These are phyloP conservation scores for Hypomecis punctinalis DNA, from an alignment of 2,888 invertebrate genomes.

Conservation along the genomic window DNA sequence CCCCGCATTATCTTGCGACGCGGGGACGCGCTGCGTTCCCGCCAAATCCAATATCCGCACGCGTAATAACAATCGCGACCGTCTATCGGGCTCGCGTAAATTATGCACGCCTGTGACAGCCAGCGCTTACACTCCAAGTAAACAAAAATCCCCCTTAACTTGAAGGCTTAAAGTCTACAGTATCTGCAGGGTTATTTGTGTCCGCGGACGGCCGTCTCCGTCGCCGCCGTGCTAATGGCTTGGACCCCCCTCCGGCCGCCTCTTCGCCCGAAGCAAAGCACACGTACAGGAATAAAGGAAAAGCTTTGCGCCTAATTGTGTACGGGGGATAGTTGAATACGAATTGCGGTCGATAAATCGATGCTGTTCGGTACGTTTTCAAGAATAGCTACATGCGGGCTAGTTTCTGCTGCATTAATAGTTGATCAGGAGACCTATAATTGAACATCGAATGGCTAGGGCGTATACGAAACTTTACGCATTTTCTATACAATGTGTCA, in stretches of 20 bases:
- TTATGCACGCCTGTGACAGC: constrained; percentile 73
- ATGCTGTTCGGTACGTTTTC: constrained; percentile 29
- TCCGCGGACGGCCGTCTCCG: constrained; percentile 69
- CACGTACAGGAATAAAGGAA: constrained; percentile 73
- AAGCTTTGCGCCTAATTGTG: constrained; percentile 70
- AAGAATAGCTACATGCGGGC: background rate
- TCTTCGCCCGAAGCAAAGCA: constrained; percentile 61
- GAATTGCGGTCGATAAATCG: constrained; percentile 57
- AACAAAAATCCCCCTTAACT: constrained; percentile 49
- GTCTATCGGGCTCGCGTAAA: constrained; percentile 83
- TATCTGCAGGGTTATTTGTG: constrained; percentile 41
- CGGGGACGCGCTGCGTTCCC: constrained; percentile 59
- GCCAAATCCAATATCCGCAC: constrained; percentile 82
- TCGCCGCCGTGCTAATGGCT: constrained; percentile 76
- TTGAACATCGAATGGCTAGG: no score
- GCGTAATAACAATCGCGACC: constrained; percentile 83
- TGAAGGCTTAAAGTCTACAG: background rate
- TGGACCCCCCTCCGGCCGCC: constrained; percentile 61
- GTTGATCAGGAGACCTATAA: background rate
- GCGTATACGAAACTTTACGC: no score
- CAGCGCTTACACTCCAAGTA: constrained; percentile 33
- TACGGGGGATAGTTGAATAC: constrained; percentile 61
- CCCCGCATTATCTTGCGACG: constrained; percentile 67
- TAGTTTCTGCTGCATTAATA: background rate
- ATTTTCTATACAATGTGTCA: no score